Conservation (phyloP, 2,113 vertebrate species). For the Anguilla rostrata region DNA sequence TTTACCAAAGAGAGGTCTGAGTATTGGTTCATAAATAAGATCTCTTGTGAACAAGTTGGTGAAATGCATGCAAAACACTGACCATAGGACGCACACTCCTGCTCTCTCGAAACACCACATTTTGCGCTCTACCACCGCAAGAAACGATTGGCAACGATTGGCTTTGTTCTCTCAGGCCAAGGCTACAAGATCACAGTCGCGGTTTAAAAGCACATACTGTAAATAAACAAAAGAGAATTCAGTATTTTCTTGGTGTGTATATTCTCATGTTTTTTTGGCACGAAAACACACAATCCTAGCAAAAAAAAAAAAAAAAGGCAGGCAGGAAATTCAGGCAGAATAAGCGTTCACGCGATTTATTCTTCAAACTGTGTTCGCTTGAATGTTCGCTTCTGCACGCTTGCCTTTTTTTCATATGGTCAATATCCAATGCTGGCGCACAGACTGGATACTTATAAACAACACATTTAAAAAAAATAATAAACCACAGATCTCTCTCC, state of each 20-base stretch:
- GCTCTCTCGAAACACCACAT: not conserved
- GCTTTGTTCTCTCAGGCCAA: not conserved
- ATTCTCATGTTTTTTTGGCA: slow-evolving; percentile 1
- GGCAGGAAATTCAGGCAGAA: slow-evolving; percentile 1
- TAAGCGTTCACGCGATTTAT: not conserved
- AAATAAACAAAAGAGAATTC: slow-evolving; percentile 24
- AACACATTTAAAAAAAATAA: not conserved
- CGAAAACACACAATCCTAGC: not conserved
- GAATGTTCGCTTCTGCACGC: not conserved
- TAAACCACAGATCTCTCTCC: not conserved
- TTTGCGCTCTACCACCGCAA: not conserved
- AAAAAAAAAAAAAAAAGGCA: not conserved
- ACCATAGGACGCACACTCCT: not conserved
- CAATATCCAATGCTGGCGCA: not conserved
- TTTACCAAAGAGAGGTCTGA: too few species aligned
- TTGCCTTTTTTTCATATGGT: not conserved
- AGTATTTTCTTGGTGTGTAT: not conserved
- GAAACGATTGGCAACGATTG: not conserved
- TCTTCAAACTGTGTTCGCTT: not conserved
- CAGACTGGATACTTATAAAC: not conserved
- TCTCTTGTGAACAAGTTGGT: not conserved
- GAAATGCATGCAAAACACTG: not conserved
- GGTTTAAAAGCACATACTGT: slow-evolving; percentile 3
- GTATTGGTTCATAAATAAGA: too few species aligned
- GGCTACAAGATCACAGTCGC: slow-evolving; percentile 16